phyloP scores from a whole-genome alignment of 2,888 invertebrate genomes.

The Piscicola geometra region DNA sequence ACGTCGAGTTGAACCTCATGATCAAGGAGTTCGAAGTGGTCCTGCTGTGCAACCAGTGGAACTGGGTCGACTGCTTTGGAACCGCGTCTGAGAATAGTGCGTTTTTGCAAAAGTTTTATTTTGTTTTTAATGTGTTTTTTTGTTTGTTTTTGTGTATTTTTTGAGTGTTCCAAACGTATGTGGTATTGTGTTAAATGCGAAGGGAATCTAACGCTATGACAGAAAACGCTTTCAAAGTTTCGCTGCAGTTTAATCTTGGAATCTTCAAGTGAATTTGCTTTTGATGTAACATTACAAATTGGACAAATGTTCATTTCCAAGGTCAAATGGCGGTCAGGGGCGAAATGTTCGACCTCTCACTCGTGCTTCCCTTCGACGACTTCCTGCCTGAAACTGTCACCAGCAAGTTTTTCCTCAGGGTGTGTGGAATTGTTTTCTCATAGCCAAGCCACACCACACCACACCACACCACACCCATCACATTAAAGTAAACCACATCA shows the following conservation, averaged over 20 bases:
- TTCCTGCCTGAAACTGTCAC: conserved; percentile 85
- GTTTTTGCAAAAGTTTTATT: too few species aligned
- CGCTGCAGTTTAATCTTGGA: too few species aligned
- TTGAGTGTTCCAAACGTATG: too few species aligned
- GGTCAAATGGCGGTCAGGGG: conserved; percentile 85
- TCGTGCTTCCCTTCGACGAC: conserved; percentile 87
- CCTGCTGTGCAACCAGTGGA: conserved; percentile 87
- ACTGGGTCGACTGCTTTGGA: conserved; percentile 85
- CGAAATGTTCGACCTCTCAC: conserved; percentile 84
- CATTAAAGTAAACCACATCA: too few species aligned
- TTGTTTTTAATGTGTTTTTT: too few species aligned
- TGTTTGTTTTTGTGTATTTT: background rate
- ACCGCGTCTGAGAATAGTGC: conserved; percentile 85
- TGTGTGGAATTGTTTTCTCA: conserved; percentile 47
- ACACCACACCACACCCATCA: too few species aligned
- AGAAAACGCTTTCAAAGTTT: too few species aligned
- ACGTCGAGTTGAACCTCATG: conserved; percentile 83
- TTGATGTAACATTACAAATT: background rate
- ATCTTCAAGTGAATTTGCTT: too few species aligned
- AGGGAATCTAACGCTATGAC: too few species aligned
- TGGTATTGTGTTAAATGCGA: too few species aligned
- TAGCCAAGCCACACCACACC: too few species aligned
- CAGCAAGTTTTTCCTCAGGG: conserved; percentile 84
- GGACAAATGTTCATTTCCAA: conserved; percentile 43
- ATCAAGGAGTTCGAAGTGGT: conserved; percentile 91